Evolutionary conservation across 2,113 vertebrate genomes (phyloP).

Genomic region (Paratilapia polleni): DNA sequence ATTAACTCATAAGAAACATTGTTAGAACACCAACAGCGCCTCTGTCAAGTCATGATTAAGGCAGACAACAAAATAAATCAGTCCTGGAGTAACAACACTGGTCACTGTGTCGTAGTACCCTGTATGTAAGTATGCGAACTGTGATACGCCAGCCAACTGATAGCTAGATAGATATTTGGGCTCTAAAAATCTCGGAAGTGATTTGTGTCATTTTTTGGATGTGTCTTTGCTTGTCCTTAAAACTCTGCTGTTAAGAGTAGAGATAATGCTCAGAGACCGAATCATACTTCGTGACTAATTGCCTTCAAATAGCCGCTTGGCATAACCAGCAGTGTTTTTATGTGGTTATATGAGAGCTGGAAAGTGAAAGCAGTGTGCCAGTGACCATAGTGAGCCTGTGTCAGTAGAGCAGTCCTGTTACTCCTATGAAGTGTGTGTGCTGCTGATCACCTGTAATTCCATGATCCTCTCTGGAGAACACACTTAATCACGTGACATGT

Average conservation of each 20-base stretch:
- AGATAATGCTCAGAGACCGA: neutral
- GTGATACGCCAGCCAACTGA: neutral
- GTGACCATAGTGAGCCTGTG: constrained; percentile 23
- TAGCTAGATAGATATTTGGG: neutral
- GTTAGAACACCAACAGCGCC: neutral
- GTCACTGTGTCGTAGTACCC: neutral
- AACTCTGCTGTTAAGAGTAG: neutral
- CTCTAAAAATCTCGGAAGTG: no score
- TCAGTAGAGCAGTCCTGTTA: constrained; percentile 38
- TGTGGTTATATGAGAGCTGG: neutral
- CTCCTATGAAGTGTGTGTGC: constrained; percentile 7
- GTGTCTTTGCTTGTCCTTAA: neutral
- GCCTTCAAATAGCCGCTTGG: neutral
- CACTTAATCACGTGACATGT: constrained; percentile 55
- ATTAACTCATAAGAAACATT: neutral
- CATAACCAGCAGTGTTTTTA: neutral
- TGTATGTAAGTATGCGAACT: accelerated
- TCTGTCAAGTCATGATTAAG: neutral
- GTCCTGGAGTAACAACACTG: neutral
- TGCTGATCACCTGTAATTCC: constrained; percentile 71
- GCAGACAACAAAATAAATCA: neutral
- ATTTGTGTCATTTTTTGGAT: no score
- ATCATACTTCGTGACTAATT: neutral
- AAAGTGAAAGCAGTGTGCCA: neutral
- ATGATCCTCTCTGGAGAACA: constrained; percentile 69